These are phyloP conservation scores for Acanthopleura granulata DNA, from an alignment of 2,888 invertebrate species.

Conservation along the genomic window DNA sequence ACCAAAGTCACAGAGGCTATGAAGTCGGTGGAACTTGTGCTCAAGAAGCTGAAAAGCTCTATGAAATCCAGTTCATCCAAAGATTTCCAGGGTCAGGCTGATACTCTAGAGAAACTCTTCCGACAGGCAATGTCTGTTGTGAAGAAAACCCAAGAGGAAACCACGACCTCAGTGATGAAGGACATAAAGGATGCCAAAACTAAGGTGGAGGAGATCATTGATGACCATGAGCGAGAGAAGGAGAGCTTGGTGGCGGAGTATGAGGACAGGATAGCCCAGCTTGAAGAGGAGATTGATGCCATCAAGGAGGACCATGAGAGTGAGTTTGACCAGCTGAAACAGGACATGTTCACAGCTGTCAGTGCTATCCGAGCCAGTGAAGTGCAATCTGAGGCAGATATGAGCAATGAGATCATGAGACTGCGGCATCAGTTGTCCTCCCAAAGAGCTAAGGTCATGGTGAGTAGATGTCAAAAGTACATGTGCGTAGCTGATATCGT, in stretches of 20 bases:
- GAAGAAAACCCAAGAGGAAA: constrained; percentile 52
- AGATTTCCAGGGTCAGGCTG: constrained; percentile 46
- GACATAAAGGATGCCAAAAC: constrained; percentile 11
- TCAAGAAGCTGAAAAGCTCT: background rate
- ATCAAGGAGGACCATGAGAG: constrained; percentile 66
- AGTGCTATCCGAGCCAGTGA: constrained; percentile 61
- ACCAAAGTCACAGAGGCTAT: background rate
- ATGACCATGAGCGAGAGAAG: constrained; percentile 50
- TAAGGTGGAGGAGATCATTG: constrained; percentile 50
- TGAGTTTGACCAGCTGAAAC: constrained; percentile 63
- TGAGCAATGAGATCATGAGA: constrained; percentile 42
- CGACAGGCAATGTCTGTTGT: constrained; percentile 51
- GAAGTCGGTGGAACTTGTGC: background rate
- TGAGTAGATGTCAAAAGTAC: constrained; percentile 32
- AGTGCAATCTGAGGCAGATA: constrained; percentile 50
- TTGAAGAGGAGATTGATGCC: constrained; percentile 27
- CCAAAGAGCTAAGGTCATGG: constrained; percentile 52
- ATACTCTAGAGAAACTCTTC: constrained; percentile 49
- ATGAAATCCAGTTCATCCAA: constrained; percentile 6
- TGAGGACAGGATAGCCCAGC: constrained; percentile 42
- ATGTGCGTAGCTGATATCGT: background rate
- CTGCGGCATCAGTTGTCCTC: constrained; percentile 51
- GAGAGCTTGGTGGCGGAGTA: constrained; percentile 44
- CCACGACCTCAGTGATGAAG: background rate
- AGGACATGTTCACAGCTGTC: constrained; percentile 70